Conservation (phyloP, 2,113 vertebrate species). For the Cygnus atratus region DNA sequence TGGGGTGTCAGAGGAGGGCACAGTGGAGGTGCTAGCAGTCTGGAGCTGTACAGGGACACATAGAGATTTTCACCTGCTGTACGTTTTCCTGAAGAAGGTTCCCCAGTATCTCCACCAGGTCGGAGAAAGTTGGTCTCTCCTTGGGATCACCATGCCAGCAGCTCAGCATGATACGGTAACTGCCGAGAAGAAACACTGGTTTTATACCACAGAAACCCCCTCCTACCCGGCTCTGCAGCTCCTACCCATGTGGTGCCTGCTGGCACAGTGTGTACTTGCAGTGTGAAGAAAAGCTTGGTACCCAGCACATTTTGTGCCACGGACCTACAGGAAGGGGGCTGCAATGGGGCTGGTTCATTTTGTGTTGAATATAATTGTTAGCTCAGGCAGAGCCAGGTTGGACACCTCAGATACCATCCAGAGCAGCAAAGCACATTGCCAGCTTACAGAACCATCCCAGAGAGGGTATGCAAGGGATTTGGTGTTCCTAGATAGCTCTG, state of each 20-base stretch:
- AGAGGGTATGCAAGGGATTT: not conserved
- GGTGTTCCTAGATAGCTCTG: not conserved
- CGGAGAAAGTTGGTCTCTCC: constrained; percentile 89
- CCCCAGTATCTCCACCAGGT: constrained; percentile 92
- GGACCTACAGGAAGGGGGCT: not conserved
- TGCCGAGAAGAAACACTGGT: constrained; percentile 59
- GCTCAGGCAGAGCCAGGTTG: not conserved
- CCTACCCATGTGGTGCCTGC: not conserved
- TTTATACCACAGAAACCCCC: not conserved
- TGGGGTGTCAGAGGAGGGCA: not conserved
- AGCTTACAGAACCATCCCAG: not conserved
- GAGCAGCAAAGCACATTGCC: not conserved
- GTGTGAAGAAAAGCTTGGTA: not conserved
- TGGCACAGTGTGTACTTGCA: not conserved
- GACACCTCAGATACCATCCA: not conserved
- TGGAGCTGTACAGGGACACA: not conserved
- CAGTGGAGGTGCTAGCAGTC: not conserved
- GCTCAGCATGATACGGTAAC: constrained; percentile 94
- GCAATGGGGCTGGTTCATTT: not conserved
- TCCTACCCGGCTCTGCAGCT: not conserved
- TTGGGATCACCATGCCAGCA: constrained; percentile 96
- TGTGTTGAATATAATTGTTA: not conserved
- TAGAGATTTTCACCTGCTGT: constrained; percentile 80
- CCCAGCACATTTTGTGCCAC: not conserved
- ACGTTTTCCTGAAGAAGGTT: constrained; percentile 90